Base-by-base conservation (phyloP, 2,113 vertebrate genomes). In the Athene noctua region DNA sequence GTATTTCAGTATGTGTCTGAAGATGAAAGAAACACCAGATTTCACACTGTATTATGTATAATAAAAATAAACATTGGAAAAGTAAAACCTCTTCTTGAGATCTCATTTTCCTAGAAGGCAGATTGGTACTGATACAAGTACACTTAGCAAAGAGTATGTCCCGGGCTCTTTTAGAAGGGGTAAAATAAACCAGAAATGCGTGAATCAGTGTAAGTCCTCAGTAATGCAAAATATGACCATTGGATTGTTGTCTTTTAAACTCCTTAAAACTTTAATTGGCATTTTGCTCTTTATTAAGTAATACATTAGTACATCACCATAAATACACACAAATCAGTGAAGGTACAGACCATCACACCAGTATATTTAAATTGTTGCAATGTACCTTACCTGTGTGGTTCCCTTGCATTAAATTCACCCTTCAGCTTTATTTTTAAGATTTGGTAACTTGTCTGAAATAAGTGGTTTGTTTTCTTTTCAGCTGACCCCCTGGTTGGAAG, bases 401-500 rank as follows among this genome's bases (percentile, higher is more conserved):
- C 54, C 55, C 44, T 57, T 46, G 11, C 40, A 20, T 65, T 70
- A 57, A 79, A 78, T 70, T 67, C 21, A 67, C 8, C 8, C 23
- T 93, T 79, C 22, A 65, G 16, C 52, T 75, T 70, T 68, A 58
- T 58, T 51, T 92, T 38, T 36, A 47, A 30, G 30, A 30, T 85
- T 61, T 71, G 63, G 40, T 70, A 63, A 38, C 36, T 79, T 38
- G 32, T 58, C 58, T 91, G 61, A 70, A 86, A 72, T 82, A 72
- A 91, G 66, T 1, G 2, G 3, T 91, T 25, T 92, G 58, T 46
- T 77, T 75, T 46, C 15, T 94, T 98, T 98, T 34, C 97, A 99
- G 99, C 99, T 63, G 99, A 99, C 90, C 99, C 99, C 78, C 98
- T 99, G 96, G 99, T 99, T 97, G 99, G 99, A 97, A 99, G 99